Conservation (phyloP, 1,140 invertebrate genomes). For the Drosophila ercepeae region DNA sequence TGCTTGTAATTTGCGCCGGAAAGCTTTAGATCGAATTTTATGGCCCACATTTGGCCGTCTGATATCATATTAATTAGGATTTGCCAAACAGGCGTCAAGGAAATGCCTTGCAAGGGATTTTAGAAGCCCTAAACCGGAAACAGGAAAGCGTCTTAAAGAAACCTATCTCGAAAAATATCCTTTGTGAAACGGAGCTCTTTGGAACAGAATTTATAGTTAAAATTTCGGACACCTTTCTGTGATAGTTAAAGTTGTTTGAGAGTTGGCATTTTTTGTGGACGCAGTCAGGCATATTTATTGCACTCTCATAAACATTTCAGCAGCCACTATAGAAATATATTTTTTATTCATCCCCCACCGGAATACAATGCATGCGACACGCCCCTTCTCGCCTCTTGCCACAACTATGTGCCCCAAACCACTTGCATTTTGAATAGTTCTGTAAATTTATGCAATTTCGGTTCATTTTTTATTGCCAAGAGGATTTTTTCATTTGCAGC, state of each 20-base stretch:
- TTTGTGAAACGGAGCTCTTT: constrained; percentile 12
- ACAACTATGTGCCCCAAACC: constrained; percentile 1
- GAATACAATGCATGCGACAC: constrained; percentile 40
- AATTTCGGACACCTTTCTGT: constrained; percentile 12
- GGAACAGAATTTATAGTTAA: constrained; percentile 13
- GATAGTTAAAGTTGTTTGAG: constrained; percentile 23
- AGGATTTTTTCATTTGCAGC: constrained; percentile 16
- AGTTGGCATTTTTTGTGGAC: constrained; percentile 8
- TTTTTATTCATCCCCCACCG: constrained; percentile 5
- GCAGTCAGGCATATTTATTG: constrained; percentile 42
- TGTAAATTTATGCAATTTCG: constrained; percentile 54
- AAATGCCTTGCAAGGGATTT: constrained; percentile 25
- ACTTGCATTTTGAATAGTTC: constrained; percentile 38
- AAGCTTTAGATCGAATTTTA: constrained; percentile 59
- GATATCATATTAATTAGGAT: constrained; percentile 61
- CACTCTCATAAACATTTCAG: constrained; percentile 50
- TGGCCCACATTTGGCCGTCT: constrained; percentile 45
- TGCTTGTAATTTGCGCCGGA: constrained; percentile 41
- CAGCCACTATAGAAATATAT: constrained; percentile 47
- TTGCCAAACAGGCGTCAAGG: constrained; percentile 12
- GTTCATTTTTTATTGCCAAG: constrained; percentile 41
- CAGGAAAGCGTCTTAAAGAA: constrained; percentile 6
- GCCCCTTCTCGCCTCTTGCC: constrained; percentile 9
- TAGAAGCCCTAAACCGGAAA: constrained; percentile 24
- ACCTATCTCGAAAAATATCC: constrained; percentile 13